Conservation (phyloP, 2,888 invertebrate genomes). For the Cataglyphis cursor region DNA sequence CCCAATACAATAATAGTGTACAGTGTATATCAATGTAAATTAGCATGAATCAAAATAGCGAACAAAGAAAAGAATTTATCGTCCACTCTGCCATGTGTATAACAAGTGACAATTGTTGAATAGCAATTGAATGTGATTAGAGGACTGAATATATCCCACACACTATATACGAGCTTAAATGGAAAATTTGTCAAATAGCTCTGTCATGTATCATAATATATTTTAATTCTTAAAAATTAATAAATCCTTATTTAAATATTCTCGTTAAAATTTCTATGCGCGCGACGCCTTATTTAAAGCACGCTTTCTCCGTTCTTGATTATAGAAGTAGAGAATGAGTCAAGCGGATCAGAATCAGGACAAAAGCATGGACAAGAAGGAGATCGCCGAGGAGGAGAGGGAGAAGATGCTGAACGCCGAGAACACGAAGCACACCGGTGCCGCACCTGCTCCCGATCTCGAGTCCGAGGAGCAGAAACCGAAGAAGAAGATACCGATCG, state of each 20-base stretch:
- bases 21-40: neutral
- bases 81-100: neutral
- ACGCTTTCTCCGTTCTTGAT: neutral
- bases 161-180: neutral
- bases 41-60: neutral
- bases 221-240: neutral
- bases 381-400: conserved; percentile 87
- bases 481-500: conserved; percentile 94
- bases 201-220: neutral
- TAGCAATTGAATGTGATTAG: conserved; percentile 27
- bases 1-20: neutral
- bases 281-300: neutral
- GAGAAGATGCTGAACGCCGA: conserved; percentile 90
- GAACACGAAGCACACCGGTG: conserved; percentile 88
- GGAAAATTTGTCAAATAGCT: neutral
- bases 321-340: conserved; percentile 62
- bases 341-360: conserved; percentile 75
- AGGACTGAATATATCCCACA: neutral
- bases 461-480: conserved; percentile 87
- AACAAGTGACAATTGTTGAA: conserved; percentile 23
- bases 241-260: neutral
- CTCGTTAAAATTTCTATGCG: neutral
- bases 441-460: conserved; percentile 85
- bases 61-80: conserved; percentile 3
- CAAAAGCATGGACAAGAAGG: conserved; percentile 85